Base-by-base conservation (phyloP, 2,797 vertebrate genomes). In the Triplophysa yarkandensis region DNA sequence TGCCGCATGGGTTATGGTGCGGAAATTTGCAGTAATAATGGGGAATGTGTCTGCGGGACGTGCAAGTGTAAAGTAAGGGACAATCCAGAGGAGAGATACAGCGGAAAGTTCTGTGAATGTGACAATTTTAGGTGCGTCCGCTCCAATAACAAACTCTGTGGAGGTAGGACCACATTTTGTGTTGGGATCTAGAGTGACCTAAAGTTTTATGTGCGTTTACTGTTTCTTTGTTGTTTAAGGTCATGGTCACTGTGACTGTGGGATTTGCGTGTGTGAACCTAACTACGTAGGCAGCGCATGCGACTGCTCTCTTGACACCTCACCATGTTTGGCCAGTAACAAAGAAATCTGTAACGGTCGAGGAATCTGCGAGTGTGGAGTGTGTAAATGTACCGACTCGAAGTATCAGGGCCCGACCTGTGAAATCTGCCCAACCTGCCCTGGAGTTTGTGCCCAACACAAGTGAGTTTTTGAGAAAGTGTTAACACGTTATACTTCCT, bases 41-140 rank as follows among this genome's bases (percentile, higher is more conserved):
- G 97, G 0, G 96, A 97, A 69, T 99, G 97, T 14, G 90, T 98
- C 77, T 99, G 97, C 25, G 97, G 97, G 10, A 95, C 94, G 4
- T 99, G 97, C 0, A 95, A 98, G 2, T 99, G 97, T 81, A 95
- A 93, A 86, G 96, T 94, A 79, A 90, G 95, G 43, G 95, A 95
- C 1, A 97, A 95, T 67, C 91, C 93, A 0, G 91, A 92, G 1
- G 97, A 99, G 85, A 86, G 93, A 50, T 97, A 96, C 86, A 95
- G 93, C 1, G 95, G 97, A 19, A 93, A 93, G 84, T 96, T 90
- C 83, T 99, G 97, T 50, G 95, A 99, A 83, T 99, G 97, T 10
- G 96, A 99, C 89, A 98, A 99, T 88, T 99, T 99, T 92, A 98
- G 93, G 89, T 99, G 96, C 14, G 97, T 98, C 81, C 91, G 96